Evolutionary conservation across 37 sponge, comb jelly and placozoan genomes (phyloP), one percentile per base, ranked within the genome.

Genomic region (Lycopodina hypogea): DNA sequence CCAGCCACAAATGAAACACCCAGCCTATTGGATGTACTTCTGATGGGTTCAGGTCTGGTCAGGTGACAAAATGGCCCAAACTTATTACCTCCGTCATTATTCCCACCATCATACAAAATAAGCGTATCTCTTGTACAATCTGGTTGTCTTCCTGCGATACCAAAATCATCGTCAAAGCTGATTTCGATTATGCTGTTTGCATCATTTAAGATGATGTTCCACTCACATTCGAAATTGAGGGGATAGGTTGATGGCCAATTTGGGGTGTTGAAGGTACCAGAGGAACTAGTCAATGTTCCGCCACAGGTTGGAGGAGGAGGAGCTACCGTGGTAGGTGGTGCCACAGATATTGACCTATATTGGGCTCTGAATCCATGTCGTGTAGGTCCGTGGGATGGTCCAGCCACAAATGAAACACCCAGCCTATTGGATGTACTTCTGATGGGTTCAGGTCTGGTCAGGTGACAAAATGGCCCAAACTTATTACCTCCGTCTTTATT

Each of bases 191-290:
- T 35, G 37, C 7, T 30, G n/a, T n/a, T n/a, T 7, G 67, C 3
- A 30, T 66, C 36, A 8, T 21, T 21, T 26, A 66, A 36, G 3
- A 35, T 17, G 30, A 66, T 66, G 37, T 36, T 32, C 67, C 67
- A 66, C 3, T 6, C 21, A 14, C 59, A 58, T 6, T 58, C 21
- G 14, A 58, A 18, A 58, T 58, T 14, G 18, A 58, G 14, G 26
- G 59, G 59, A 24, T 58, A 58, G 4, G 59, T 6, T 24, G 14
- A 58, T 21, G 59, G 37, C 37, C 67, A 66, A 50, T 70, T 70
- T 36, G 71, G 71, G 2, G 71, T 42, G 3, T 40, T 23, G 35
- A 70, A 70, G 26, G 71, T 26, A 26, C 71, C 71, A 70, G 42
- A 35, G 22, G 71, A 40, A 26, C 7, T 24, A 11, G 28, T 70